Conservation (phyloP, 2,113 vertebrate species). For the Gasterosteus aculeatus region DNA sequence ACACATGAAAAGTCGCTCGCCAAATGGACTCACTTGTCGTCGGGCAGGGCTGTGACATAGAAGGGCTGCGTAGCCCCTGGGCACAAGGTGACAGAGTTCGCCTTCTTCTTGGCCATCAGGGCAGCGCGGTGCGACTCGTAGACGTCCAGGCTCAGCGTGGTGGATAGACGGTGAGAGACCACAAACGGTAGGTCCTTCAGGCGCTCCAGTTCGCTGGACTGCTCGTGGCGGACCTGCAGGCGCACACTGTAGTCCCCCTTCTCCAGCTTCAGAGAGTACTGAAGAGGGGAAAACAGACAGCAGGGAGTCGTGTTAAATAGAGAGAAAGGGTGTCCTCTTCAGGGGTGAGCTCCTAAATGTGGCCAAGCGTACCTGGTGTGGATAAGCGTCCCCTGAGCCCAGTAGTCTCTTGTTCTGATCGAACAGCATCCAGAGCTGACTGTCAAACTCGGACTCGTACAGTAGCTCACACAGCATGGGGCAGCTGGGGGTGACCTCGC, state of each 20-base stretch:
- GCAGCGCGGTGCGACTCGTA: conserved; percentile 94
- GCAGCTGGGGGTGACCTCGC: conserved; percentile 97
- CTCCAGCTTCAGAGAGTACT: conserved; percentile 98
- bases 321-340: neutral
- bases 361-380: conserved; percentile 88
- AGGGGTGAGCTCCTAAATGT: too few relatives aligned
- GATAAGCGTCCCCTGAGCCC: conserved; percentile 98
- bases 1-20: accelerated
- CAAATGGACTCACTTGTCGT: conserved; percentile 91
- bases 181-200: conserved; percentile 96
- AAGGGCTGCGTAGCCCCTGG: conserved; percentile 91
- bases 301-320: conserved; percentile 34
- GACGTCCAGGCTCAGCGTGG: conserved; percentile 90
- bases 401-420: conserved; percentile 97
- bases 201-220: conserved; percentile 93
- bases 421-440: conserved; percentile 97
- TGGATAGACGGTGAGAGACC: conserved; percentile 94
- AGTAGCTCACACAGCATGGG: conserved; percentile 93
- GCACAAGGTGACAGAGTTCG: conserved; percentile 88
- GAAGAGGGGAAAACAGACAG: conserved; percentile 34
- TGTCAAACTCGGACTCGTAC: conserved; percentile 98
- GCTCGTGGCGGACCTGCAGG: conserved; percentile 96
- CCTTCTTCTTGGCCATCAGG: conserved; percentile 95
- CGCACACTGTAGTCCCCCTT: conserved; percentile 97
- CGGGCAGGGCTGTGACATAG: conserved; percentile 92